Conservation (phyloP, 2,888 invertebrate species). For the Tetragonula carbonaria region DNA sequence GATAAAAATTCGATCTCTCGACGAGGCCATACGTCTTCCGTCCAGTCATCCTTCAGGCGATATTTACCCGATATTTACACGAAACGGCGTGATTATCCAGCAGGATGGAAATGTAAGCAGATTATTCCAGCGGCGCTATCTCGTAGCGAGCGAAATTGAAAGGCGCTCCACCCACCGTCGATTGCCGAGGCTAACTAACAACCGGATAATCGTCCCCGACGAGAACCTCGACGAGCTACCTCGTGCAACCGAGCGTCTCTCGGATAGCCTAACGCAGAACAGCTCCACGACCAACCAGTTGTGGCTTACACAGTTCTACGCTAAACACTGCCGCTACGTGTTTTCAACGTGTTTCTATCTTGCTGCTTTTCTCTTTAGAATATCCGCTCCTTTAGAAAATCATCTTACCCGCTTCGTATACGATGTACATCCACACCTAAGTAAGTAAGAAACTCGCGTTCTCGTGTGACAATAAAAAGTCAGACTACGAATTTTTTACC, state of each 20-base stretch:
- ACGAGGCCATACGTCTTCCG: background rate
- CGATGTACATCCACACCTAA: too few species aligned
- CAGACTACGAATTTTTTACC: slow-evolving; percentile 45
- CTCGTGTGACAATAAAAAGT: slow-evolving; percentile 43
- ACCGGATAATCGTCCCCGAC: slow-evolving; percentile 75
- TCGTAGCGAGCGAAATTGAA: slow-evolving; percentile 67
- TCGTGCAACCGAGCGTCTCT: slow-evolving; percentile 48
- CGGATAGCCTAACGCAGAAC: slow-evolving; percentile 53
- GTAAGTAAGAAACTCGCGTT: slow-evolving; percentile 16
- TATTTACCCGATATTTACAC: background rate
- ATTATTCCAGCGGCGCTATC: slow-evolving; percentile 45
- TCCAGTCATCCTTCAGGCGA: background rate
- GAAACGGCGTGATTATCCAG: slow-evolving; percentile 4
- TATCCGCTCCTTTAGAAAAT: background rate
- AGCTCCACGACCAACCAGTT: slow-evolving; percentile 10
- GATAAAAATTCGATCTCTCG: slow-evolving; percentile 1
- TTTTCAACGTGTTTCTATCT: background rate
- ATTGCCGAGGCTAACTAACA: slow-evolving; percentile 71
- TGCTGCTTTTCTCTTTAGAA: background rate
- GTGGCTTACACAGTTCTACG: slow-evolving; percentile 56
- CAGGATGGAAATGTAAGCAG: slow-evolving; percentile 49
- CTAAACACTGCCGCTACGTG: slow-evolving; percentile 55
- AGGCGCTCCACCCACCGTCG: slow-evolving; percentile 73
- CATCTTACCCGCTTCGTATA: background rate
- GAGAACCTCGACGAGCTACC: slow-evolving; percentile 48